Base-by-base conservation (phyloP, 1,140 invertebrate genomes). In the Hyphantria cunea region DNA sequence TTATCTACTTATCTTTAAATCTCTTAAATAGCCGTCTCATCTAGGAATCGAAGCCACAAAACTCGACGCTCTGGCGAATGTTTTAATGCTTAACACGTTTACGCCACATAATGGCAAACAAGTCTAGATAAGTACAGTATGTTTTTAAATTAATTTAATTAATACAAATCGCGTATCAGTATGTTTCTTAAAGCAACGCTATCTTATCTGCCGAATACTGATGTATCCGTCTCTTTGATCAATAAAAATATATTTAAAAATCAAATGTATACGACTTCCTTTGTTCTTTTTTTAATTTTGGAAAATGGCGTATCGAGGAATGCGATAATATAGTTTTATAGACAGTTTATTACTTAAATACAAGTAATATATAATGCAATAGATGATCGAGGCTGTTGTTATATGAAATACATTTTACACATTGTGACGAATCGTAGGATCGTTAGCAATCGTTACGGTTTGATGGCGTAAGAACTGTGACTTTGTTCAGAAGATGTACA, bases 401-500 rank as follows among this genome's bases (percentile, higher is more conserved):
- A 74, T 82, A 78, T 84, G 81, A 64, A 80, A 87, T 82, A 87
- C 66, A 78, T 87, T 87, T 81, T 84, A 86, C 65, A 63, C 66
- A 58, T 74, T 75, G 78, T 84, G 72, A 75, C 84, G 75, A 87
- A 87, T 86, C 53, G 75, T 17, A 45, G 45, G 70, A 75, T 86
- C 74, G 83, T 82, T 86, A 83, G 67, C 80, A 70, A 87, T 84
- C 73, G 74, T 64, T 74, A 86, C 78, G 81, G 74, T 83, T 78
- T 75, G 76, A 80, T 79, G 78, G 64, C 64, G 74, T 82, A 80
- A 80, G 68, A 75, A 76, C 61, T 76, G 75, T 69, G 74, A 77
- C 74, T 72, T 50, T 52, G 15, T 37, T 17, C 5, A 10, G 37
- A 11, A 10, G 14, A n/a, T 14, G 37, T 37, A 39, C 62, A 78